Conservation (phyloP, 2,888 invertebrate genomes). For the Trissolcus brochymenae region DNA sequence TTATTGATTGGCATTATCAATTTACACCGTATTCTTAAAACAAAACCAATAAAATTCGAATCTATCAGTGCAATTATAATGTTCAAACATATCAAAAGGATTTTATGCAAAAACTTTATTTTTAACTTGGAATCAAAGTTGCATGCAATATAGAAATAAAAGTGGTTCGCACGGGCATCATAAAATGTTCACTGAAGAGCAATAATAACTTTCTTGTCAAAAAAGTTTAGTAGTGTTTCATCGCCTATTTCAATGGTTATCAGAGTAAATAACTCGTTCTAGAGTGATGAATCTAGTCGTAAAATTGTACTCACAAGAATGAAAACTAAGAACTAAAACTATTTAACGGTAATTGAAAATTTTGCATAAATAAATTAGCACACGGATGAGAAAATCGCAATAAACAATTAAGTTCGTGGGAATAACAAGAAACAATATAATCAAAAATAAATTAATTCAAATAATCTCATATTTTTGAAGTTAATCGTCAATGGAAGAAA, state of each 20-base stretch:
- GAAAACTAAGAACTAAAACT: slow-evolving; percentile 48
- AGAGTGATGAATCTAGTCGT: slow-evolving; percentile 45
- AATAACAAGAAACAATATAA: too few species aligned
- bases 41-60: neutral
- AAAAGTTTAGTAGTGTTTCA: slow-evolving; percentile 55
- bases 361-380: neutral
- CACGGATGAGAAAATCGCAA: neutral
- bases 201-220: slow-evolving; percentile 56
- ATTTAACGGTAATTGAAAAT: slow-evolving; percentile 34
- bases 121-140: slow-evolving; percentile 7
- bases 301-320: slow-evolving; percentile 43
- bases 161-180: slow-evolving; percentile 30
- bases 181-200: slow-evolving; percentile 38
- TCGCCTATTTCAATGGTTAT: slow-evolving; percentile 45
- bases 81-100: too few species aligned
- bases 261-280: slow-evolving; percentile 52
- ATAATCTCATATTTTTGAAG: too few species aligned
- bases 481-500: slow-evolving; percentile 67
- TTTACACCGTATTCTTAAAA: too few species aligned
- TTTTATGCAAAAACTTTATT: neutral
- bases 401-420: too few species aligned
- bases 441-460: too few species aligned
- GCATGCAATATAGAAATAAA: slow-evolving; percentile 24
- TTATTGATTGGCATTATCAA: too few species aligned
- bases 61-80: too few species aligned